phyloP scores from a whole-genome alignment of 2,888 invertebrate genomes.

The Leucozona laternaria region DNA sequence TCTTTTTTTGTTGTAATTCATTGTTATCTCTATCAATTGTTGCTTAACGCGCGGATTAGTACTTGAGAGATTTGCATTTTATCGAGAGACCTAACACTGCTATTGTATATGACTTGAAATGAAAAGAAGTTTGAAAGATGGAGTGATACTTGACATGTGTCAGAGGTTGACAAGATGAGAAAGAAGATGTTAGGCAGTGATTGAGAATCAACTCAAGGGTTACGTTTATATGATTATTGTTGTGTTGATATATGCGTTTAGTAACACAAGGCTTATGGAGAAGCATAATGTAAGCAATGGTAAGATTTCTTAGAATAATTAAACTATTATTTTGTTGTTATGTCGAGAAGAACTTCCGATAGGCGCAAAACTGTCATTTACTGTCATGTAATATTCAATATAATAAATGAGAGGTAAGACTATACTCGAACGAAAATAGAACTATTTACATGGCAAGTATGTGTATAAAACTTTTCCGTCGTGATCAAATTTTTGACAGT shows the following conservation, averaged over 20 bases:
- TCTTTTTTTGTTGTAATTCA: conserved; percentile 43
- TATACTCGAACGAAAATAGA: too few relatives aligned
- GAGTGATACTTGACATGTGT: conserved; percentile 67
- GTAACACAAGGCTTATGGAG: neutral
- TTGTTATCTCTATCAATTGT: conserved; percentile 66
- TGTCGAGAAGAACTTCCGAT: too few relatives aligned
- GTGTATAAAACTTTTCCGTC: too few relatives aligned
- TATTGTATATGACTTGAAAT: conserved; percentile 53
- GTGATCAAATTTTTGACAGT: too few relatives aligned
- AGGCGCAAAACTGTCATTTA: too few relatives aligned
- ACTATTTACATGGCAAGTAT: too few relatives aligned
- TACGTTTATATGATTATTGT: neutral
- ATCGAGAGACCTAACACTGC: conserved; percentile 19
- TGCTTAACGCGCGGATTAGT: conserved; percentile 48
- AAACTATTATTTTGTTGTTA: too few relatives aligned
- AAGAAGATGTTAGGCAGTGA: conserved; percentile 36
- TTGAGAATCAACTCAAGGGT: conserved; percentile 17
- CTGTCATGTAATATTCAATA: too few relatives aligned
- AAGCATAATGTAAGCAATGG: neutral
- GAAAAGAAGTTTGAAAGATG: conserved; percentile 58
- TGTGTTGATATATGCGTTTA: neutral
- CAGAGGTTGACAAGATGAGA: conserved; percentile 62
- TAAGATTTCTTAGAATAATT: neutral
- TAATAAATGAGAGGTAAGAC: too few relatives aligned
- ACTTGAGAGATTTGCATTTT: conserved; percentile 48